Evolutionary conservation across 2,888 invertebrate species (phyloP).

Genomic region (Aleiodes testaceus): DNA sequence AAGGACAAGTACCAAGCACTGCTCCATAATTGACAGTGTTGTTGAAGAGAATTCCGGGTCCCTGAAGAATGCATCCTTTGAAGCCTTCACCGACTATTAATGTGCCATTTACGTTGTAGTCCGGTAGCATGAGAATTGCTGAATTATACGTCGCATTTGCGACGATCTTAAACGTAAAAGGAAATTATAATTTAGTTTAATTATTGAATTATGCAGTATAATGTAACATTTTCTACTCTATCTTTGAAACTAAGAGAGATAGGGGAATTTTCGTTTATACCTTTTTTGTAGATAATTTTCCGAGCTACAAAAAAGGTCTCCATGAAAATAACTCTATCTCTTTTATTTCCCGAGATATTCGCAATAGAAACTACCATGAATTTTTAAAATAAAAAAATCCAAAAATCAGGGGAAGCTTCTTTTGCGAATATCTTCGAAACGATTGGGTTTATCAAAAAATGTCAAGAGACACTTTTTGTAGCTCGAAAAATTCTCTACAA

Average conservation of each 20-base stretch:
- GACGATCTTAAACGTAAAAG: conserved; percentile 75
- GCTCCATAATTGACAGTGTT: conserved; percentile 80
- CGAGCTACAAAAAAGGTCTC: too few relatives aligned
- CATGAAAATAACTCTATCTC: too few relatives aligned
- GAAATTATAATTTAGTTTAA: conserved; percentile 16
- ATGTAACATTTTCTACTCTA: neutral
- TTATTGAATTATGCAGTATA: conserved; percentile 1
- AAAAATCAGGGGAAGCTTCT: too few relatives aligned
- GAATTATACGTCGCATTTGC: conserved; percentile 87
- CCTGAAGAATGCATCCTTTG: conserved; percentile 88
- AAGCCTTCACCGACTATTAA: conserved; percentile 87
- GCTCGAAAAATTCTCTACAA: too few relatives aligned
- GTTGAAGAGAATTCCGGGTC: conserved; percentile 87
- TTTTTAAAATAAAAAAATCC: too few relatives aligned
- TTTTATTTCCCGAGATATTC: too few relatives aligned
- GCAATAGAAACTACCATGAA: too few relatives aligned
- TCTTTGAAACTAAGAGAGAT: too few relatives aligned
- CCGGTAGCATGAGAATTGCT: conserved; percentile 82
- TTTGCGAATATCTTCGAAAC: neutral
- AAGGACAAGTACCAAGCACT: conserved; percentile 84
- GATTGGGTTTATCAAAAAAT: too few relatives aligned
- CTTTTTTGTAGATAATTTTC: too few relatives aligned
- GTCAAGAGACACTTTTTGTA: too few relatives aligned
- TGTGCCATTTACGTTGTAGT: conserved; percentile 82
- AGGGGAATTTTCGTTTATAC: too few relatives aligned